Conservation (phyloP, 2,888 invertebrate species). For the Hydrotaea diabolus region DNA sequence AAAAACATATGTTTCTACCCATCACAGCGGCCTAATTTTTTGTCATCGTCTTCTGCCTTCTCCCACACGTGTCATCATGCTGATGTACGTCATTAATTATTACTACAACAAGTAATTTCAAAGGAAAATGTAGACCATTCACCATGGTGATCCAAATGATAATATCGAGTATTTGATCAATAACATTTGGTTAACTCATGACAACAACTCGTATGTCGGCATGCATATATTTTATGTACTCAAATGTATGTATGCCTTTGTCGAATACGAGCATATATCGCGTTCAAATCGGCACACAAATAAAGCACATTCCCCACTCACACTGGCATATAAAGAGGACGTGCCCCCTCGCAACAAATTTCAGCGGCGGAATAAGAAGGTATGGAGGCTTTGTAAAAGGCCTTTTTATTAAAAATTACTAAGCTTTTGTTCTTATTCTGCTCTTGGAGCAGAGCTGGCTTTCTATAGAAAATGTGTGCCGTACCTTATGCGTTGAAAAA, state of each 20-base stretch:
- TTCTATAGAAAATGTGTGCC: too few relatives aligned
- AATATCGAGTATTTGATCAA: conserved; percentile 31
- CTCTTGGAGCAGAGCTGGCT: too few relatives aligned
- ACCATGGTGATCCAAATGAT: conserved; percentile 28
- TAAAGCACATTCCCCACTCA: neutral
- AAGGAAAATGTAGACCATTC: neutral
- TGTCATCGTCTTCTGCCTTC: neutral
- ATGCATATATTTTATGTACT: conserved; percentile 7
- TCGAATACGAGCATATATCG: conserved; percentile 7
- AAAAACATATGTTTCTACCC: too few relatives aligned
- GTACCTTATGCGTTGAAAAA: too few relatives aligned
- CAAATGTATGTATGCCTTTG: conserved; percentile 1
- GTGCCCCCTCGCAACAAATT: conserved; percentile 29
- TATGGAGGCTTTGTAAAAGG: too few relatives aligned
- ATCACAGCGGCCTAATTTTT: neutral
- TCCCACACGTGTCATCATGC: conserved; percentile 16
- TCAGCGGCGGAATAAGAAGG: too few relatives aligned
- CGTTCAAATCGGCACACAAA: neutral
- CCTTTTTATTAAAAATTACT: too few relatives aligned
- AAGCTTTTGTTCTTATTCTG: too few relatives aligned
- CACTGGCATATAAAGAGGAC: neutral
- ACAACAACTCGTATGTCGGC: neutral
- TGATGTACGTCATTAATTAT: neutral
- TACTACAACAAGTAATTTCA: neutral
- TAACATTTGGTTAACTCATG: conserved; percentile 6